phyloP scores from a whole-genome alignment of 2,113 vertebrate genomes.

The Ginglymostoma cirratum region DNA sequence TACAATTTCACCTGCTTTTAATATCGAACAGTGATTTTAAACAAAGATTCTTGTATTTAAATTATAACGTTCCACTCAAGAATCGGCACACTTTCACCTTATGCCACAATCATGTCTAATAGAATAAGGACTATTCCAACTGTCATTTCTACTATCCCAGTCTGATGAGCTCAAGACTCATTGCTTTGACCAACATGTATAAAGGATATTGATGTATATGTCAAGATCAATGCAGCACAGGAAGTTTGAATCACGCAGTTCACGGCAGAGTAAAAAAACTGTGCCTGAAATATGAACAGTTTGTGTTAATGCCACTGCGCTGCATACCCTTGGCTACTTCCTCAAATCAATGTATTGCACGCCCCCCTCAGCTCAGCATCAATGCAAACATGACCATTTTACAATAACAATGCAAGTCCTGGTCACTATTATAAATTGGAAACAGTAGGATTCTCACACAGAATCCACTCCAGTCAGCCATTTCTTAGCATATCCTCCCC shows the following conservation, averaged over 20 bases:
- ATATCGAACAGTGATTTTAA: neutral
- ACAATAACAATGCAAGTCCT: neutral
- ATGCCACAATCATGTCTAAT: neutral
- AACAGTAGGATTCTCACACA: neutral
- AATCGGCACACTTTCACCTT: neutral
- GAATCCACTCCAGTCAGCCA: neutral
- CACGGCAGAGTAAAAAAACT: neutral
- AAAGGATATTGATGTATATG: neutral
- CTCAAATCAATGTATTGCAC: neutral
- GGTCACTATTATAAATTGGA: neutral
- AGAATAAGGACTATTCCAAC: neutral
- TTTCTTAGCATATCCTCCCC: neutral
- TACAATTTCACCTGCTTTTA: no score
- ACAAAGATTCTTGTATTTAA: neutral
- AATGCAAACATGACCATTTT: neutral
- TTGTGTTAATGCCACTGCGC: neutral
- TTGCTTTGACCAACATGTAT: neutral
- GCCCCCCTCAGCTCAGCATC: neutral
- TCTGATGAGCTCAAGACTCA: neutral
- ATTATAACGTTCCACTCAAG: neutral
- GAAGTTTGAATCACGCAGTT: neutral
- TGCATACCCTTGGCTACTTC: neutral
- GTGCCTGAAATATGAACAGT: neutral
- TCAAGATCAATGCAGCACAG: neutral
- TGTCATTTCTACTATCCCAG: neutral